Evolutionary conservation across 2,888 invertebrate genomes (phyloP).

Genomic region (Agrotis clavis): DNA sequence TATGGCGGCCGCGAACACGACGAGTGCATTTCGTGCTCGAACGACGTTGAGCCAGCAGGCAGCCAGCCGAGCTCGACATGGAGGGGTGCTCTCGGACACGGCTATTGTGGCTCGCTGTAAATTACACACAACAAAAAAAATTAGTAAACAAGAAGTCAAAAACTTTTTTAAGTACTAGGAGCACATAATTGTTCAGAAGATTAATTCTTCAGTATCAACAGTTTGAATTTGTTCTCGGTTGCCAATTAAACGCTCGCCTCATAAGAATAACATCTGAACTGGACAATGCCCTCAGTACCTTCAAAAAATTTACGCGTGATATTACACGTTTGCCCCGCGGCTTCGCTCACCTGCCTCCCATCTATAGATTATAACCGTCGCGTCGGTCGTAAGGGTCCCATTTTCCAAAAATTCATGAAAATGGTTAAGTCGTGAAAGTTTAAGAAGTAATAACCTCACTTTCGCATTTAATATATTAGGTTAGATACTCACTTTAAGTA

Average conservation of each 20-base stretch:
- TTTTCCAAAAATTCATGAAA: too few relatives aligned
- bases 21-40: slow-evolving; percentile 94
- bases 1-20: slow-evolving; percentile 93
- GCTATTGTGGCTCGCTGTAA: slow-evolving; percentile 69
- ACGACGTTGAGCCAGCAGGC: slow-evolving; percentile 83
- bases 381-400: too few relatives aligned
- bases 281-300: too few relatives aligned
- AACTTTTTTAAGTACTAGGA: slow-evolving; percentile 8
- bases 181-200: neutral
- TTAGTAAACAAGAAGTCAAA: too few relatives aligned
- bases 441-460: too few relatives aligned
- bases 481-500: slow-evolving; percentile 88
- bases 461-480: neutral
- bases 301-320: too few relatives aligned
- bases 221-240: too few relatives aligned
- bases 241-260: neutral
- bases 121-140: neutral
- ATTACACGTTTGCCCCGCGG: too few relatives aligned
- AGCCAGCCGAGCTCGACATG: slow-evolving; percentile 58
- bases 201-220: neutral
- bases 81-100: slow-evolving; percentile 46
- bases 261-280: neutral
- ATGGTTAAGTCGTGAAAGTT: too few relatives aligned
- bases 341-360: too few relatives aligned
- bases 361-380: too few relatives aligned